Evolutionary conservation across 1,140 invertebrate species (phyloP).

Genomic region (Zaprionus davidi): DNA sequence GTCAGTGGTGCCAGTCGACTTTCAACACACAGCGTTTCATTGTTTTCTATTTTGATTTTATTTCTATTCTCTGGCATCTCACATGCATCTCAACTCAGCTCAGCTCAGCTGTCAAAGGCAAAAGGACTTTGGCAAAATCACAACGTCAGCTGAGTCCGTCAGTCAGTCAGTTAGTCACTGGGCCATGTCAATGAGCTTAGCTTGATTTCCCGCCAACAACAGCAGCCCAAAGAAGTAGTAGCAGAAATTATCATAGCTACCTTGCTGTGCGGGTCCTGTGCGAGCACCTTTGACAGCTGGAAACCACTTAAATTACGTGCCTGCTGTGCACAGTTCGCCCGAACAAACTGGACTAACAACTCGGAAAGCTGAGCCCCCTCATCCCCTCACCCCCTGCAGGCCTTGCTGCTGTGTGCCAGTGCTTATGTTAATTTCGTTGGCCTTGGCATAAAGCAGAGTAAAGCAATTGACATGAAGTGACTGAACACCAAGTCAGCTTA

Average conservation of each 20-base stretch:
- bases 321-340: conserved; percentile 51
- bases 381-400: conserved; percentile 1
- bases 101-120: conserved; percentile 64
- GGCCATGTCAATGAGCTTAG: conserved; percentile 68
- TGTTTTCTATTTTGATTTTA: conserved; percentile 16
- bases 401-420: conserved; percentile 30
- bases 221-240: conserved; percentile 25
- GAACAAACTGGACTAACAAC: conserved; percentile 29
- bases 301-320: conserved; percentile 81
- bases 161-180: conserved; percentile 13
- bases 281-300: conserved; percentile 76
- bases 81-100: conserved; percentile 13
- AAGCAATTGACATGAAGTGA: conserved; percentile 76
- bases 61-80: background rate
- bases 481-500: conserved; percentile 27
- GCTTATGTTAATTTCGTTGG: conserved; percentile 76
- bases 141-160: conserved; percentile 46
- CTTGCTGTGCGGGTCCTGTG: background rate
- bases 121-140: conserved; percentile 56
- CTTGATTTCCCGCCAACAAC: conserved; percentile 30
- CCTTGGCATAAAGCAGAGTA: conserved; percentile 53
- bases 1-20: background rate
- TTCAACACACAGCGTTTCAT: background rate
- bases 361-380: background rate
- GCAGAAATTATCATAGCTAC: conserved; percentile 59